Evolutionary conservation across 2,888 invertebrate species (phyloP).

Genomic region (Mongoloraphidia duomilia): DNA sequence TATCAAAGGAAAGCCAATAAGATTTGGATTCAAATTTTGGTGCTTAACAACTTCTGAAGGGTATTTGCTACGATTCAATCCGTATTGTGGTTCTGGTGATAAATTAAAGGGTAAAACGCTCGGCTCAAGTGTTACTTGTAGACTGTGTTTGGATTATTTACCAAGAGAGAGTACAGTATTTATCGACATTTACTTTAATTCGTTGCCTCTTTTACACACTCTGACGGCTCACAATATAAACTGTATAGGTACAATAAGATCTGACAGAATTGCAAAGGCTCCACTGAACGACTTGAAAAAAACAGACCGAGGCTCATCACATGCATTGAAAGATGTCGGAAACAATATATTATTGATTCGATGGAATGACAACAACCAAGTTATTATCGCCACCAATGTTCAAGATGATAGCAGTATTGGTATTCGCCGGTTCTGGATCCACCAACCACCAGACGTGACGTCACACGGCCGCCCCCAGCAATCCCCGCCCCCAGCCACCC

Average conservation of each 20-base stretch:
- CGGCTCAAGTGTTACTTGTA: conserved; percentile 7
- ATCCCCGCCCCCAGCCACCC: too few species aligned
- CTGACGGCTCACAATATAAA: not conserved
- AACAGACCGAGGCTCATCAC: conserved; percentile 1
- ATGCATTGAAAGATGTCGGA: not conserved
- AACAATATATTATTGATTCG: conserved; percentile 1
- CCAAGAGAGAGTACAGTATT: conserved; percentile 6
- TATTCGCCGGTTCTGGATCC: too few species aligned
- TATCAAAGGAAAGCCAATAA: conserved; percentile 14
- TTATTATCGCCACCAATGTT: conserved; percentile 8
- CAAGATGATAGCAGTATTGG: conserved; percentile 2
- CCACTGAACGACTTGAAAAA: conserved; percentile 8
- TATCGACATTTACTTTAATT: conserved; percentile 13
- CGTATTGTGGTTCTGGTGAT: conserved; percentile 8
- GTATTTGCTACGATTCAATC: conserved; percentile 10
- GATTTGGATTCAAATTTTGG: conserved; percentile 13
- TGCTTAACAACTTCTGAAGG: conserved; percentile 8
- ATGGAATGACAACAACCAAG: conserved; percentile 13
- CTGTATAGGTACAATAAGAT: not conserved
- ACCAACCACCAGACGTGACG: too few species aligned
- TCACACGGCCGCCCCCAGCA: too few species aligned
- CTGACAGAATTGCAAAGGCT: conserved; percentile 7
- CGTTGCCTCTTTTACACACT: conserved; percentile 1
- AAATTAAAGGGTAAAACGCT: conserved; percentile 7
- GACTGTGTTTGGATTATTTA: conserved; percentile 9